Conservation (phyloP, 2,888 invertebrate genomes). For the Siphlonurus alternatus region DNA sequence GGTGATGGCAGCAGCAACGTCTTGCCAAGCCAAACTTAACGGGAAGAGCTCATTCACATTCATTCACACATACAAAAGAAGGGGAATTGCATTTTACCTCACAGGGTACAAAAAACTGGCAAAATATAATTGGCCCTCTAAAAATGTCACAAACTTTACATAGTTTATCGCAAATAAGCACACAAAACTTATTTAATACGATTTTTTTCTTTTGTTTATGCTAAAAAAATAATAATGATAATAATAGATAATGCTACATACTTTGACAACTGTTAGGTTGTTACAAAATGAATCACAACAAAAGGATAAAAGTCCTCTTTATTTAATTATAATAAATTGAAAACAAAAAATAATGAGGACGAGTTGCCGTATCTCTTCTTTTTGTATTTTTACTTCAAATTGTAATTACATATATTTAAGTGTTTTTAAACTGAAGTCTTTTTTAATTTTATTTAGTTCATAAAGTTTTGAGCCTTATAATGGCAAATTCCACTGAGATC, state of each 20-base stretch:
- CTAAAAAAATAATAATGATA: neutral
- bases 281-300: neutral
- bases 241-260: neutral
- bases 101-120: constrained; percentile 2
- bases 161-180: neutral
- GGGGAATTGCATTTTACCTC: neutral
- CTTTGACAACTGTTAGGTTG: neutral
- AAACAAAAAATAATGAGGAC: constrained; percentile 8
- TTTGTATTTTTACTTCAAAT: constrained; percentile 5
- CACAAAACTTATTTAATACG: neutral
- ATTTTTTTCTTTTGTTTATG: neutral
- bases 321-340: constrained; percentile 1
- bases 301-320: constrained; percentile 4
- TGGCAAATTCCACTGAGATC: neutral
- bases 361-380: constrained; percentile 5
- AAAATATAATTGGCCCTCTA: neutral
- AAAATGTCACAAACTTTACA: neutral
- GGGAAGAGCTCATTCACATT: no score
- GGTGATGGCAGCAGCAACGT: no score
- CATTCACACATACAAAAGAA: neutral
- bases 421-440: neutral
- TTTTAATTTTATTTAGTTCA: neutral
- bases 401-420: neutral
- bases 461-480: neutral
- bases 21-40: no score